phyloP scores from a whole-genome alignment of 1,140 invertebrate species.

The Archivesica marissinica region DNA sequence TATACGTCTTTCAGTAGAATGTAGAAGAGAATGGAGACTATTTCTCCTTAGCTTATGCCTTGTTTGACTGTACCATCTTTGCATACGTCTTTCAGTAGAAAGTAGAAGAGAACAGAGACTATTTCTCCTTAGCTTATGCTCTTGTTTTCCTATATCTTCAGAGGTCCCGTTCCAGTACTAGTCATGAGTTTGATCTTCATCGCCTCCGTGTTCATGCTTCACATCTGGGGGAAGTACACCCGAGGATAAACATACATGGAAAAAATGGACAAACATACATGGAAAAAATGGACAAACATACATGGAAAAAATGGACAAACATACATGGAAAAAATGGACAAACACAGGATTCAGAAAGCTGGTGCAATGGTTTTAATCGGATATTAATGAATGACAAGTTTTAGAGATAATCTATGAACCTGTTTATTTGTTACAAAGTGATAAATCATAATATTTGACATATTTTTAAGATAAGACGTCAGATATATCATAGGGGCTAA shows the following conservation, averaged over 20 bases:
- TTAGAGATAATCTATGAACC: not conserved
- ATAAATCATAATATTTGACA: not conserved
- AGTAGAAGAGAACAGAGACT: too few relatives aligned
- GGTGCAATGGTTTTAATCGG: not conserved
- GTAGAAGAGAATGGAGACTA: too few relatives aligned
- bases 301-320: not conserved
- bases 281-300: not conserved
- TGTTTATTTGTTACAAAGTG: not conserved
- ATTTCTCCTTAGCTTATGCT: too few relatives aligned
- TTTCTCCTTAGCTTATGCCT: too few relatives aligned
- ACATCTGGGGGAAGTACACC: slow-evolving; percentile 99
- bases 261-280: too few relatives aligned
- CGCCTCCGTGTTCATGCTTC: slow-evolving; percentile 99
- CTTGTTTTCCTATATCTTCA: slow-evolving; percentile 85
- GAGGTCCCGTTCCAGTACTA: slow-evolving; percentile 98
- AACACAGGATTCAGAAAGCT: not conserved
- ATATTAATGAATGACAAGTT: not conserved
- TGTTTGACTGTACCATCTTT: too few relatives aligned
- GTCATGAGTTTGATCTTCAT: slow-evolving; percentile 99
- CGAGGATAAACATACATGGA: slow-evolving; percentile 88
- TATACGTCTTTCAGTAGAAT: too few relatives aligned
- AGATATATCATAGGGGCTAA: too few relatives aligned
- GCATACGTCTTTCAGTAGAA: too few relatives aligned
- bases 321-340: not conserved
- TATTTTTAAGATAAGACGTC: too few relatives aligned